Percentiles rank a stretch among this genome's conserved stretches.
phyloP scores from a whole-genome alignment of 2,113 vertebrate species.

The Mystacornis crossleyi region DNA sequence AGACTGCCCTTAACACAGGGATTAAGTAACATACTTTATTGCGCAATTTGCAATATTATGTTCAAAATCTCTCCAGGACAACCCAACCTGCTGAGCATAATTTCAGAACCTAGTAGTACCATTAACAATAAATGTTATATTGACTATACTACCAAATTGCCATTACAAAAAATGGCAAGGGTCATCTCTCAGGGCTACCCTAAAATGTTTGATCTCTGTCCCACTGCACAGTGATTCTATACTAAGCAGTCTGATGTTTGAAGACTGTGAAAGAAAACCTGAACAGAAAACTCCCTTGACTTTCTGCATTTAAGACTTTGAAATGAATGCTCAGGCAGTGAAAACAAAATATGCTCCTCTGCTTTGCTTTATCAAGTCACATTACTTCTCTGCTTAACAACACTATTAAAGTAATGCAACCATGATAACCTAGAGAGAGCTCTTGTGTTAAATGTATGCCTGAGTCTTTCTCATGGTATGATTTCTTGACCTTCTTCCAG shows the following conservation, averaged over 20 bases:
- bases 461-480: not conserved
- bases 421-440: not conserved
- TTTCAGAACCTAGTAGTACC: not conserved
- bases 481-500: constrained; percentile 22
- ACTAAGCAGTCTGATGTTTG: not conserved
- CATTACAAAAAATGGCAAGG: not conserved
- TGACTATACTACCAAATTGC: not conserved
- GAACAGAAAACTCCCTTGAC: not conserved
- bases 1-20: not conserved
- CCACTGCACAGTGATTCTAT: not conserved
- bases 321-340: not conserved
- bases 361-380: not conserved
- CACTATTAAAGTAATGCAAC: constrained; percentile 5
- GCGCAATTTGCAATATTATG: not conserved
- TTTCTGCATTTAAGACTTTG: not conserved
- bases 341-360: not conserved
- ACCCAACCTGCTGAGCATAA: not conserved
- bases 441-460: not conserved
- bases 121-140: constrained; percentile 3
- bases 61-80: not conserved
- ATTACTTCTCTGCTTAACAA: not conserved
- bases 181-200: not conserved
- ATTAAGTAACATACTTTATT: not conserved
- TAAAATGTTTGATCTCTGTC: not conserved
- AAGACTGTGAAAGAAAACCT: not conserved